A percentile compares a stretch with the other conserved stretches of the same genome.
These are phyloP conservation scores for Aphis gossypii DNA, from an alignment of 1,140 invertebrate species.

Conservation along the genomic window DNA sequence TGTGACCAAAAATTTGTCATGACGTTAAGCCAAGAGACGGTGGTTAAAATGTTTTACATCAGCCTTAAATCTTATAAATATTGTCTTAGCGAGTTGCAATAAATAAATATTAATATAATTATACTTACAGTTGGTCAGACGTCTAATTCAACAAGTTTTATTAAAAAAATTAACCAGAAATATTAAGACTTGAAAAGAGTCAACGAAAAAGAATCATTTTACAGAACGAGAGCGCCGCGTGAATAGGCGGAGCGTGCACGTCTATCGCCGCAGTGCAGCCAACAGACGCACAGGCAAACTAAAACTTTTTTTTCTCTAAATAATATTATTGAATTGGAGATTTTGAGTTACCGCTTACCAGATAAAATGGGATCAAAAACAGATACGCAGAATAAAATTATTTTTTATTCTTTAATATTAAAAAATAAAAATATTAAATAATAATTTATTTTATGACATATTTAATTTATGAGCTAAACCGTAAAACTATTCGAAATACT, in stretches of 20 bases:
- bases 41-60: not conserved
- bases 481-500: too few species aligned
- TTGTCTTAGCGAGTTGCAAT: not conserved
- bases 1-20: not conserved
- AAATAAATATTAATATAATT: not conserved
- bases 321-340: not conserved
- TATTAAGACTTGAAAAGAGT: not conserved
- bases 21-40: not conserved
- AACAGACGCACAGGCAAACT: not conserved
- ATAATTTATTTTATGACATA: too few species aligned
- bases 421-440: too few species aligned
- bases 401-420: too few species aligned
- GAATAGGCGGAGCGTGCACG: slow-evolving; percentile 40
- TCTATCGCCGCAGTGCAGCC: not conserved
- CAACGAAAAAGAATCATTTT: slow-evolving; percentile 45
- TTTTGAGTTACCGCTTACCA: not conserved
- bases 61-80: not conserved
- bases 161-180: slow-evolving; percentile 19
- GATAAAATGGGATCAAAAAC: too few species aligned
- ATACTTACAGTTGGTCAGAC: not conserved
- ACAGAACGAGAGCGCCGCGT: slow-evolving; percentile 29
- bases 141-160: not conserved
- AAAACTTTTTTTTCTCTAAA: not conserved
- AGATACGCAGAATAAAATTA: too few species aligned
- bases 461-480: too few species aligned